phyloP scores from a whole-genome alignment of 1,140 invertebrate species.

The Spodoptera frugiperda region DNA sequence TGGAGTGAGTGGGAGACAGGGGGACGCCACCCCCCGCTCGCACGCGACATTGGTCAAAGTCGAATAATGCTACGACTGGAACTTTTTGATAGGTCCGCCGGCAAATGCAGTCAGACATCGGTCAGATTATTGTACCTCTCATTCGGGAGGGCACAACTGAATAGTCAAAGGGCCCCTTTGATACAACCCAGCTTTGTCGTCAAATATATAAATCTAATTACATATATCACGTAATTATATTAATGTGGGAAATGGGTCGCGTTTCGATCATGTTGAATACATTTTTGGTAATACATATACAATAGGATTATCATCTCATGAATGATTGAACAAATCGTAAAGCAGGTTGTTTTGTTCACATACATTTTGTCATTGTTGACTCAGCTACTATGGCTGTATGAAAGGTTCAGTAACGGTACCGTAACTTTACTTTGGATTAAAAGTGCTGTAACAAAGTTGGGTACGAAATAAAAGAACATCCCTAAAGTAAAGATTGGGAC shows the following conservation, averaged over 20 bases:
- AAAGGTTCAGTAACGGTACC: neutral
- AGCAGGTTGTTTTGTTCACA: slow-evolving; percentile 11
- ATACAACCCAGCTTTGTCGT: slow-evolving; percentile 59
- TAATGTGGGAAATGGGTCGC: slow-evolving; percentile 44
- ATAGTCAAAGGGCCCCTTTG: slow-evolving; percentile 73
- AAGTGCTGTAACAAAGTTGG: slow-evolving; percentile 5
- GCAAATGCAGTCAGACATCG: slow-evolving; percentile 66
- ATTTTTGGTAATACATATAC: slow-evolving; percentile 38
- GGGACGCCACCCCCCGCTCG: slow-evolving; percentile 10
- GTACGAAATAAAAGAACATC: slow-evolving; percentile 20
- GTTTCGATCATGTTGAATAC: slow-evolving; percentile 37
- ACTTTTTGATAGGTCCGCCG: slow-evolving; percentile 69
- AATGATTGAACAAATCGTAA: slow-evolving; percentile 33
- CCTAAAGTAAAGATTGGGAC: slow-evolving; percentile 19
- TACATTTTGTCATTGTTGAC: neutral
- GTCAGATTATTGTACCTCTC: slow-evolving; percentile 64
- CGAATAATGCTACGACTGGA: slow-evolving; percentile 63
- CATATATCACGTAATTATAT: slow-evolving; percentile 45
- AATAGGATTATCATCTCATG: slow-evolving; percentile 40
- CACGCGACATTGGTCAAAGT: slow-evolving; percentile 70
- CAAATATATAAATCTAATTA: slow-evolving; percentile 49
- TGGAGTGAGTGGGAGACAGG: slow-evolving; percentile 5
- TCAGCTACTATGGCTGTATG: neutral
- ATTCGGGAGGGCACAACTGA: slow-evolving; percentile 63
- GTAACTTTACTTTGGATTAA: slow-evolving; percentile 1